phyloP scores from a whole-genome alignment of 2,888 invertebrate species.

The Andrena dorsata region DNA sequence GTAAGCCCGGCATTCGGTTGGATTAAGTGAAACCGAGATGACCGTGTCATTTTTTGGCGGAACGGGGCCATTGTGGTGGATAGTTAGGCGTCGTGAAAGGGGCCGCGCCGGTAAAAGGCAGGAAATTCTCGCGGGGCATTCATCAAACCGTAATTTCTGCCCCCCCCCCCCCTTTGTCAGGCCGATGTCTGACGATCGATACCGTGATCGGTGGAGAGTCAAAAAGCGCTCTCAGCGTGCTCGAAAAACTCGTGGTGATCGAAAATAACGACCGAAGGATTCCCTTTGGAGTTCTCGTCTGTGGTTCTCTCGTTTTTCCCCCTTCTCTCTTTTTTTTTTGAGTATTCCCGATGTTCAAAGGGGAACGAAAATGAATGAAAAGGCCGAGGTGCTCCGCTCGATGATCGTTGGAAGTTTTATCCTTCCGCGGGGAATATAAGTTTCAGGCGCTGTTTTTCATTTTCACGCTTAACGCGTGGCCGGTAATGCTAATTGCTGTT shows the following conservation, averaged over 20 bases:
- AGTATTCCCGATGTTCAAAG: background rate
- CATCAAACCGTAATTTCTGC: constrained; percentile 66
- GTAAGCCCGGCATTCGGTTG: constrained; percentile 43
- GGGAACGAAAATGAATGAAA: background rate
- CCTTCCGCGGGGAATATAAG: background rate
- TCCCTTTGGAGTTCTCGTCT: background rate
- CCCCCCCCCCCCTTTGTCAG: constrained; percentile 65
- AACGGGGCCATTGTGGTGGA: constrained; percentile 57
- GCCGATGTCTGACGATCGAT: constrained; percentile 43
- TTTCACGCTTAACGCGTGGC: background rate
- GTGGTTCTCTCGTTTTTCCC: background rate
- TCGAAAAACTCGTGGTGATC: constrained; percentile 26
- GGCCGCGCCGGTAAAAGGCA: constrained; percentile 10
- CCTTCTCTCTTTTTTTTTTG: too few relatives aligned
- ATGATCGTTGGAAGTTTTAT: too few relatives aligned
- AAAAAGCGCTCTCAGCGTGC: constrained; percentile 37
- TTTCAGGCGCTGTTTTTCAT: background rate
- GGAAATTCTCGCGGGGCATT: constrained; percentile 50
- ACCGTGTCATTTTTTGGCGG: constrained; percentile 77
- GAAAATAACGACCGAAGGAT: constrained; percentile 7
- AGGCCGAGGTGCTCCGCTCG: background rate
- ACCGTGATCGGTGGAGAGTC: constrained; percentile 51
- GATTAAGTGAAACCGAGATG: constrained; percentile 79
- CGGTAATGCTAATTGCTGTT: constrained; percentile 11
- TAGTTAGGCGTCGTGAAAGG: constrained; percentile 28